These are phyloP conservation scores for Rhagologus leucostigma DNA, from an alignment of 2,113 vertebrate species.

Conservation along the genomic window DNA sequence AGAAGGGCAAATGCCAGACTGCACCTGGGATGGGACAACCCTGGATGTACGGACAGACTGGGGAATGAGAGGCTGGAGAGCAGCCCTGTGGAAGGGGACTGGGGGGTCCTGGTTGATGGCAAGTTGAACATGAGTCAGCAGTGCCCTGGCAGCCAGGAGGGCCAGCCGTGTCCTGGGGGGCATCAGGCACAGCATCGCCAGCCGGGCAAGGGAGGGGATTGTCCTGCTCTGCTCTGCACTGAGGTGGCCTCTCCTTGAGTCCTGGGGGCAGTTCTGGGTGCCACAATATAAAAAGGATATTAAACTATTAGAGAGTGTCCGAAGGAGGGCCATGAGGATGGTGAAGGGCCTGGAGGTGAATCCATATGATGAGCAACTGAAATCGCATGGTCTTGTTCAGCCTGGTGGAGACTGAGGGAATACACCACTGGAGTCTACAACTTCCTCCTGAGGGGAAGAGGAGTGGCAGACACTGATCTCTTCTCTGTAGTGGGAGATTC, in stretches of 20 bases:
- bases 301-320: background rate
- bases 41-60: background rate
- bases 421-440: background rate
- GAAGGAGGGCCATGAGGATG: background rate
- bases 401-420: background rate
- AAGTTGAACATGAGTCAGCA: background rate
- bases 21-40: background rate
- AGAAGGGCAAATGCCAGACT: background rate
- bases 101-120: accelerated
- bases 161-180: accelerated
- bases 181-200: background rate
- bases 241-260: accelerated
- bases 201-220: background rate
- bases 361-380: accelerated
- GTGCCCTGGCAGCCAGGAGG: background rate
- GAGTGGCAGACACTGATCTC: background rate
- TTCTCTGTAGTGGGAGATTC: background rate
- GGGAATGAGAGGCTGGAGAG: background rate
- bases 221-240: background rate
- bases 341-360: background rate
- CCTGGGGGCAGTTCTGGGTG: background rate
- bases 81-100: background rate
- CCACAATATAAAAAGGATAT: background rate
- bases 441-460: background rate
- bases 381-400: background rate